Evolutionary conservation across 30 jellyfish, hydroid and myxozoan genomes (phyloP), one percentile per base, ranked within the genome.

Genomic region (Turritopsis dohrnii): DNA sequence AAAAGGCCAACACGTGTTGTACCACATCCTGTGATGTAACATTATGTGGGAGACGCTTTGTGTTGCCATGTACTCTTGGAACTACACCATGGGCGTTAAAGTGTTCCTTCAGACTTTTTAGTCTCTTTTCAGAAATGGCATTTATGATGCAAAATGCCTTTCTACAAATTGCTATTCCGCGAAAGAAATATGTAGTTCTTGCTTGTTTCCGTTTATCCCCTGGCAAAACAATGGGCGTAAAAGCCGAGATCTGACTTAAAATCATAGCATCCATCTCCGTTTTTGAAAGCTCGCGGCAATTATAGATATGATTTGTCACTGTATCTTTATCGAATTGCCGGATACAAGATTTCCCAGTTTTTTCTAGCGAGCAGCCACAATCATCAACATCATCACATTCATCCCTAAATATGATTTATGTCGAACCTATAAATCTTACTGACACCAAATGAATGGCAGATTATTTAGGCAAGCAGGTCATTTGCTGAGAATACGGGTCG

Each of bases 31-130:
- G n/a, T n/a, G n/a, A n/a, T n/a, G n/a, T n/a, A n/a, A n/a, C n/a
- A n/a, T n/a, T n/a, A n/a, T n/a, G n/a, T n/a, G n/a, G n/a, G n/a
- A n/a, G n/a, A n/a, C n/a, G n/a, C n/a, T n/a, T n/a, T n/a, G n/a
- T n/a, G n/a, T n/a, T 69, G 77, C 77, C 77, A 27, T 69, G 77
- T 69, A n/a, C 22, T 27, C 77, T 23, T n/a, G 77, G 77, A n/a
- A 27, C 28, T 27, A 69, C 77, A 69, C 16, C 77, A 1, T n/a
- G 30, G 17, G 28, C 17, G 30, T 69, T 27, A 69, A n/a, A n/a
- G n/a, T 69, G 77, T n/a, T n/a, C 31, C 30, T 69, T 69, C 17
- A 69, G 28, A 27, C 22, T 27, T 27, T 69, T 69, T 8, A n/a
- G 30, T 23, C 77, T 23, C 31, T 23, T n/a, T 19, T 69, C 31